Conservation (phyloP, 2,113 vertebrate species). For the Tricholaema leucomelas region DNA sequence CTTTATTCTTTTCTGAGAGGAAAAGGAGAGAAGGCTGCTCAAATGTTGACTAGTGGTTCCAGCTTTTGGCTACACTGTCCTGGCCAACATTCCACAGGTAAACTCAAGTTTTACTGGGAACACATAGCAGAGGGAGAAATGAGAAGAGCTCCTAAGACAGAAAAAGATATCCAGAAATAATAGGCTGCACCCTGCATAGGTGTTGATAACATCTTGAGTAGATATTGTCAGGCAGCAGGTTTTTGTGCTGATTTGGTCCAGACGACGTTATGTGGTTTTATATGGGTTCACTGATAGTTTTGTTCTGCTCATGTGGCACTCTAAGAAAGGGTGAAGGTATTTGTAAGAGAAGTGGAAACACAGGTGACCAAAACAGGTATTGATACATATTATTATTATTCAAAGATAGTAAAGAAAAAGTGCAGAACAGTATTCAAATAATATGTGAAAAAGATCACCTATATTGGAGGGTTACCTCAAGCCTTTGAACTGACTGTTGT, state of each 20-base stretch:
- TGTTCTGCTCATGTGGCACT: background rate
- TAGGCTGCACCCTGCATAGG: accelerated
- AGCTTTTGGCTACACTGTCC: background rate
- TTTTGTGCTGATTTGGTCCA: background rate
- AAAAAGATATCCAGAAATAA: accelerated
- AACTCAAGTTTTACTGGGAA: background rate
- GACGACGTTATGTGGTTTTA: background rate
- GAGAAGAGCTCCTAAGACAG: background rate
- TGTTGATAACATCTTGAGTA: background rate
- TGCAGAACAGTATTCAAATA: background rate
- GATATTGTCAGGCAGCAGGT: background rate
- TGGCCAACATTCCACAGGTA: background rate
- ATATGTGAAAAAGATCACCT: background rate
- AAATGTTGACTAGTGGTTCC: accelerated
- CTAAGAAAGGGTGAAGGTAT: background rate
- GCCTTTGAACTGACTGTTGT: background rate
- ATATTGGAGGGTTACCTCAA: too few species aligned
- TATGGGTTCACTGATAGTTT: accelerated
- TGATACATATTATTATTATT: background rate
- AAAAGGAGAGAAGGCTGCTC: background rate
- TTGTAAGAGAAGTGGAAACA: background rate
- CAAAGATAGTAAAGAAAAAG: background rate
- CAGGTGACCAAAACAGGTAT: background rate
- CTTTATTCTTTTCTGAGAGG: background rate
- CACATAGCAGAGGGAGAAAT: background rate